phyloP scores from a whole-genome alignment of 2,888 invertebrate species.

The Melanostoma mellinum region DNA sequence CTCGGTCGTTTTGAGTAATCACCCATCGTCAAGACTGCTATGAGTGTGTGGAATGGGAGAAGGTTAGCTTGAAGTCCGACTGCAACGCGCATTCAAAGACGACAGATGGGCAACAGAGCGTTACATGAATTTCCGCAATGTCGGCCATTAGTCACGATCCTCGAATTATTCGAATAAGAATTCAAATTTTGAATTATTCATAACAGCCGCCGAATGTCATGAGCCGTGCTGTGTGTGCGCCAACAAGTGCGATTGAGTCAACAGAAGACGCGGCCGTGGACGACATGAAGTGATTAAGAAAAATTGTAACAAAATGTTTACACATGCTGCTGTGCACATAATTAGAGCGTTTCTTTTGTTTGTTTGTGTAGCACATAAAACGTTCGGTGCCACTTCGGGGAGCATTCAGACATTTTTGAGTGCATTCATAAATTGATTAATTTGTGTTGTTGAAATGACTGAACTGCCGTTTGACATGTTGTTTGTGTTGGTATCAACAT shows the following conservation, averaged over 20 bases:
- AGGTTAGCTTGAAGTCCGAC: slow-evolving; percentile 41
- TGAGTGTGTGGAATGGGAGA: slow-evolving; percentile 42
- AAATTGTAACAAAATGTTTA: slow-evolving; percentile 73
- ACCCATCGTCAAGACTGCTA: slow-evolving; percentile 62
- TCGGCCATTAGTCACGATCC: slow-evolving; percentile 73
- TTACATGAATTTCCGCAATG: slow-evolving; percentile 70
- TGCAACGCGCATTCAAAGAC: slow-evolving; percentile 54
- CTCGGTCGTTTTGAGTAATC: slow-evolving; percentile 70
- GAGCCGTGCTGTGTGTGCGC: slow-evolving; percentile 44
- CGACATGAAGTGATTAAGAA: slow-evolving; percentile 65
- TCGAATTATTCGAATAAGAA: slow-evolving; percentile 68
- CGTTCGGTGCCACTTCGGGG: slow-evolving; percentile 26
- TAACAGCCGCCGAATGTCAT: slow-evolving; percentile 50
- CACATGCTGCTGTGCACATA: slow-evolving; percentile 66
- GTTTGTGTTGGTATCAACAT: not conserved
- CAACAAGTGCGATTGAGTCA: slow-evolving; percentile 55
- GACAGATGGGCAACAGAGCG: slow-evolving; percentile 71
- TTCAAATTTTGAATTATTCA: slow-evolving; percentile 68
- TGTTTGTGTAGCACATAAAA: slow-evolving; percentile 22
- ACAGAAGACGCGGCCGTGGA: slow-evolving; percentile 57
- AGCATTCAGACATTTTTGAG: slow-evolving; percentile 41
- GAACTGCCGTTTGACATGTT: slow-evolving; percentile 40
- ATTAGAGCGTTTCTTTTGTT: slow-evolving; percentile 47
- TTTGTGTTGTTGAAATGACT: slow-evolving; percentile 58
- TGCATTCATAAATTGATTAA: slow-evolving; percentile 55